Percentiles rank a stretch among this genome's conserved stretches.
These are phyloP conservation scores for Miichthys miiuy DNA, from an alignment of 2,797 vertebrate species.

Conservation along the genomic window DNA sequence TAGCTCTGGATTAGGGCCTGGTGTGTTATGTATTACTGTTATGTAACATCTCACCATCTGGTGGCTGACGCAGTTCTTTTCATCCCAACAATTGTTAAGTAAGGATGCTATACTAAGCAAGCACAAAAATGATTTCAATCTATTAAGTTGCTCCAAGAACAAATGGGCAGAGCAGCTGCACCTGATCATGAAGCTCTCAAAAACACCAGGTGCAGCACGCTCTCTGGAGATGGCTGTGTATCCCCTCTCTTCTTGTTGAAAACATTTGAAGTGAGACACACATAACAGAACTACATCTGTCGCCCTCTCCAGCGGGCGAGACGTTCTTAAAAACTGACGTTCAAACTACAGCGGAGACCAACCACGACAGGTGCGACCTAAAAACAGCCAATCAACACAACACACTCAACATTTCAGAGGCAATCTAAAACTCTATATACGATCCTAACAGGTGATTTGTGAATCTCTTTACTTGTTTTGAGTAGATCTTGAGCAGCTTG, in stretches of 20 bases:
- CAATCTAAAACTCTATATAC: background rate
- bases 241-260: constrained; percentile 1
- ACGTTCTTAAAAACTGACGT: background rate
- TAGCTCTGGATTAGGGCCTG: constrained; percentile 32
- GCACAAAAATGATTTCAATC: background rate
- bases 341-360: constrained; percentile 3
- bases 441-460: background rate
- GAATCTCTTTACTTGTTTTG: constrained; percentile 88
- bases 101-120: background rate
- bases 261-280: constrained; percentile 28
- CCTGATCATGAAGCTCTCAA: background rate
- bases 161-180: constrained; percentile 29
- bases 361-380: background rate
- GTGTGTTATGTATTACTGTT: constrained; percentile 22
- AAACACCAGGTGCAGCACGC: constrained; percentile 20
- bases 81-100: background rate
- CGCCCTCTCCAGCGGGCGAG: background rate
- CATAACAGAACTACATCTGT: constrained; percentile 28
- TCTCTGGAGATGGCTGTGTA: constrained; percentile 18
- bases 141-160: background rate
- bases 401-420: background rate
- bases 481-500: constrained; percentile 94
- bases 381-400: constrained; percentile 1
- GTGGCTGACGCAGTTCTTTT: constrained; percentile 22
- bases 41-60: constrained; percentile 53